Evolutionary conservation across 2,888 invertebrate genomes (phyloP).

Genomic region (Eudemis profundana): DNA sequence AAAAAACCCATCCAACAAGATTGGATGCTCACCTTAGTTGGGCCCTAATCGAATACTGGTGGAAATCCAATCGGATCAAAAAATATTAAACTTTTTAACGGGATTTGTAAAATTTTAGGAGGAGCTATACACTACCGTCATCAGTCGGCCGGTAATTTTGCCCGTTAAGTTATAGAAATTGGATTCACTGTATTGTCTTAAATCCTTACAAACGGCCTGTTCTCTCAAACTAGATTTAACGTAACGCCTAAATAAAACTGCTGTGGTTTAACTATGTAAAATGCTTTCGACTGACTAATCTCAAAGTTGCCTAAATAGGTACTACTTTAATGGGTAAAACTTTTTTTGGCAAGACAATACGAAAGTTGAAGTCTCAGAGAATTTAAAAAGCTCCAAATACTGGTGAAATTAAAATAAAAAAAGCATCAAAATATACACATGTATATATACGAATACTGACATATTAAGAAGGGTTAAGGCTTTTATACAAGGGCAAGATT

Average conservation of each 20-base stretch:
- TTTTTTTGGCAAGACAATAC: too few relatives aligned
- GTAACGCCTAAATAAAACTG: constrained; percentile 9
- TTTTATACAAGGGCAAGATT: too few relatives aligned
- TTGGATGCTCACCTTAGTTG: constrained; percentile 8
- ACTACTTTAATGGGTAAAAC: too few relatives aligned
- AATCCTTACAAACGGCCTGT: constrained; percentile 36
- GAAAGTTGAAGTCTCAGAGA: too few relatives aligned
- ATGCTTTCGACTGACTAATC: too few relatives aligned
- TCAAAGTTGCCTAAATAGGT: too few relatives aligned
- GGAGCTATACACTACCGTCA: constrained; percentile 80
- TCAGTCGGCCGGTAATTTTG: constrained; percentile 65
- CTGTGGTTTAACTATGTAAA: neutral
- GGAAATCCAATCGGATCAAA: constrained; percentile 32
- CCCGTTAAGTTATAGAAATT: constrained; percentile 27
- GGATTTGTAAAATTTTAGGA: constrained; percentile 73
- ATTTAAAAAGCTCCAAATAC: too few relatives aligned
- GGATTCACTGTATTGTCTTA: constrained; percentile 37
- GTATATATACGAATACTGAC: too few relatives aligned
- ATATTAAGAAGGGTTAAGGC: too few relatives aligned
- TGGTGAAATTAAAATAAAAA: too few relatives aligned
- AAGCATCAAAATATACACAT: too few relatives aligned
- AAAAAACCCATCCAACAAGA: neutral
- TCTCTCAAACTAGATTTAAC: constrained; percentile 11
- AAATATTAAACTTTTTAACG: constrained; percentile 17
- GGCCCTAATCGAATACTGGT: constrained; percentile 19